These are phyloP conservation scores for Drosophila miranda DNA, from an alignment of 1,140 invertebrate genomes.

Conservation along the genomic window DNA sequence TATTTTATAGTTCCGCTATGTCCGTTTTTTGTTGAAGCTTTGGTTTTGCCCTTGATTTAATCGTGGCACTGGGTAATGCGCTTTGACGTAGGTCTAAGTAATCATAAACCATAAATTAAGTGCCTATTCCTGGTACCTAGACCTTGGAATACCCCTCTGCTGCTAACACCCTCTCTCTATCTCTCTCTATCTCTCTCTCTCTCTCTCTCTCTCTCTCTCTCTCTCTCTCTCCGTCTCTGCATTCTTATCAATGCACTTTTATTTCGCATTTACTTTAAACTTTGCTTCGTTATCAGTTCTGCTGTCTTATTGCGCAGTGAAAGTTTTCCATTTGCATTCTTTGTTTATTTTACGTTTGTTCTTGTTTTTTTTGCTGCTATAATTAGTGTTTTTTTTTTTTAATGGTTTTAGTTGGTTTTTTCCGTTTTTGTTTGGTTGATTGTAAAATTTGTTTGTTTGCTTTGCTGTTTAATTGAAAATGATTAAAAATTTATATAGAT, in stretches of 20 bases:
- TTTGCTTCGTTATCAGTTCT: conserved; percentile 62
- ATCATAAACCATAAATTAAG: conserved; percentile 41
- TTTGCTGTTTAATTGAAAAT: conserved; percentile 39
- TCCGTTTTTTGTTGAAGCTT: conserved; percentile 1
- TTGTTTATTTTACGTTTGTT: conserved; percentile 1
- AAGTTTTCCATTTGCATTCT: conserved; percentile 63
- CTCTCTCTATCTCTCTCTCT: not conserved
- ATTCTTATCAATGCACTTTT: conserved; percentile 60
- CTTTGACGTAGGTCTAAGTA: conserved; percentile 47
- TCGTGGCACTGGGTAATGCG: conserved; percentile 6
- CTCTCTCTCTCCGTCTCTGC: not conserved
- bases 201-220: not conserved
- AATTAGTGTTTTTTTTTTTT: conserved; percentile 24
- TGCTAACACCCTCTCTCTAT: not conserved
- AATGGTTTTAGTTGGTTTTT: conserved; percentile 7
- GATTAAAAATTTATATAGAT: conserved; percentile 25
- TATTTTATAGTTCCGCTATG: not conserved
- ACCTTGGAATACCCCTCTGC: not conserved
- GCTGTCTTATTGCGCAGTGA: conserved; percentile 77
- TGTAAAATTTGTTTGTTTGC: conserved; percentile 26
- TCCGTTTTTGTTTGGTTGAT: conserved; percentile 3
- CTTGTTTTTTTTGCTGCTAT: conserved; percentile 27
- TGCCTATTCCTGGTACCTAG: conserved; percentile 14
- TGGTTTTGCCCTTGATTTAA: conserved; percentile 25
- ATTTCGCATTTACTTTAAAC: conserved; percentile 51